Evolutionary conservation across 2,113 vertebrate species (phyloP).

Genomic region (Buteo buteo): DNA sequence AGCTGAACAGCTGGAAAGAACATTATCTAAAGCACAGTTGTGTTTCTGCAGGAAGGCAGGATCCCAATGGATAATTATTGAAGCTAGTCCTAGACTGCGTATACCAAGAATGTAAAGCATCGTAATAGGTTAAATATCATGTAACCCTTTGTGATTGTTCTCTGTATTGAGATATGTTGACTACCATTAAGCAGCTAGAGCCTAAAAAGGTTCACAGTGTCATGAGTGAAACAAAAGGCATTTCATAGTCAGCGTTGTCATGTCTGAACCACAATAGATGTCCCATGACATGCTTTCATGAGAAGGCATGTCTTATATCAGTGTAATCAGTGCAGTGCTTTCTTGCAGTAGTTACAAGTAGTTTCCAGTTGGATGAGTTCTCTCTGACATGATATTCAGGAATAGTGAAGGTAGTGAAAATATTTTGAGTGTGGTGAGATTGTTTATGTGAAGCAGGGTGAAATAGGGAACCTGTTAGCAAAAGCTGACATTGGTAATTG

Average conservation of each 20-base stretch:
- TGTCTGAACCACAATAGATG: background rate
- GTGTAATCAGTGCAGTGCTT: background rate
- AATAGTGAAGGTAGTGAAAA: background rate
- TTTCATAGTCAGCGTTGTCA: background rate
- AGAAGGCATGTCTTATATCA: background rate
- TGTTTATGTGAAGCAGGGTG: background rate
- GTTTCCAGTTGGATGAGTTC: background rate
- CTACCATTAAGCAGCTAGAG: background rate
- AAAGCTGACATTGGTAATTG: background rate
- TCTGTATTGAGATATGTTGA: background rate
- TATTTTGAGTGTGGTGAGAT: background rate
- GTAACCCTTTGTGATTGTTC: conserved; percentile 13
- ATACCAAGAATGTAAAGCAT: conserved; percentile 28
- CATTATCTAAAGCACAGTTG: conserved; percentile 49
- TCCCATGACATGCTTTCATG: background rate
- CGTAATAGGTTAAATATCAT: background rate
- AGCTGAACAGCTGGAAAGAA: conserved; percentile 62
- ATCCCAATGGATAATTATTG: conserved; percentile 39
- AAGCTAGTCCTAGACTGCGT: background rate
- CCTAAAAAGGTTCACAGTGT: background rate
- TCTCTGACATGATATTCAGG: background rate
- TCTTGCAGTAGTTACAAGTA: background rate
- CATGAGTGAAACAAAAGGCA: background rate
- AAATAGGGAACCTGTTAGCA: background rate
- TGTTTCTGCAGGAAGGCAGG: conserved; percentile 28